Conservation (phyloP, 1,140 invertebrate species). For the Hyposmocoma kahamanoa region DNA sequence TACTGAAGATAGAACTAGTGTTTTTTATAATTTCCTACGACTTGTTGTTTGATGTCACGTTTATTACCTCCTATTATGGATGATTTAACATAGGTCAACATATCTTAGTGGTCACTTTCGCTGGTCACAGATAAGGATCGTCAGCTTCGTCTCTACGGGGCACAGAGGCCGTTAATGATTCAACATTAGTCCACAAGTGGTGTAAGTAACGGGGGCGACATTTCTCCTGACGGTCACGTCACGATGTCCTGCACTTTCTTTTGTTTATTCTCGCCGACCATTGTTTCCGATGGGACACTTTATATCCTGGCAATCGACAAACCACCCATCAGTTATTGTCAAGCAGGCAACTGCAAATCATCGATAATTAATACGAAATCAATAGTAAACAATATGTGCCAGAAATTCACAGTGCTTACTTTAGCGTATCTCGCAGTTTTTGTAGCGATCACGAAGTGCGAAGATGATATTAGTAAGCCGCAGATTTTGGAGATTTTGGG, state of each 20-base stretch:
- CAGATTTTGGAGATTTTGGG: slow-evolving; percentile 34
- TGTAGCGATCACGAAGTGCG: slow-evolving; percentile 45
- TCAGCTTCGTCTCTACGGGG: slow-evolving; percentile 38
- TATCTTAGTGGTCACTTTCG: too few species aligned
- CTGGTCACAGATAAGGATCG: slow-evolving; percentile 42
- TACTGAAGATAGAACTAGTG: too few species aligned
- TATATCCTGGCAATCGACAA: slow-evolving; percentile 62
- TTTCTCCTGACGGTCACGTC: slow-evolving; percentile 51
- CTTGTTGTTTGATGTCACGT: too few species aligned
- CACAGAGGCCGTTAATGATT: slow-evolving; percentile 52
- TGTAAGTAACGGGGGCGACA: slow-evolving; percentile 47
- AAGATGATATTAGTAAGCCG: slow-evolving; percentile 25
- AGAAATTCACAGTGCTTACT: slow-evolving; percentile 47
- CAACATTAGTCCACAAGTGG: slow-evolving; percentile 54
- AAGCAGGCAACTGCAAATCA: slow-evolving; percentile 35
- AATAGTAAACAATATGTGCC: slow-evolving; percentile 40
- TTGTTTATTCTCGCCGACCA: slow-evolving; percentile 58
- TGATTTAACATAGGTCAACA: too few species aligned
- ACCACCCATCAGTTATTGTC: slow-evolving; percentile 50
- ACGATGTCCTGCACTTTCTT: slow-evolving; percentile 67
- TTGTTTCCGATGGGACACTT: slow-evolving; percentile 58
- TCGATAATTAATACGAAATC: slow-evolving; percentile 16
- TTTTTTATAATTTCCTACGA: too few species aligned
- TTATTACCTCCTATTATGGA: too few species aligned
- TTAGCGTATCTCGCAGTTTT: slow-evolving; percentile 51